These are phyloP conservation scores for Strix uralensis DNA, from an alignment of 2,113 vertebrate species.

Conservation along the genomic window DNA sequence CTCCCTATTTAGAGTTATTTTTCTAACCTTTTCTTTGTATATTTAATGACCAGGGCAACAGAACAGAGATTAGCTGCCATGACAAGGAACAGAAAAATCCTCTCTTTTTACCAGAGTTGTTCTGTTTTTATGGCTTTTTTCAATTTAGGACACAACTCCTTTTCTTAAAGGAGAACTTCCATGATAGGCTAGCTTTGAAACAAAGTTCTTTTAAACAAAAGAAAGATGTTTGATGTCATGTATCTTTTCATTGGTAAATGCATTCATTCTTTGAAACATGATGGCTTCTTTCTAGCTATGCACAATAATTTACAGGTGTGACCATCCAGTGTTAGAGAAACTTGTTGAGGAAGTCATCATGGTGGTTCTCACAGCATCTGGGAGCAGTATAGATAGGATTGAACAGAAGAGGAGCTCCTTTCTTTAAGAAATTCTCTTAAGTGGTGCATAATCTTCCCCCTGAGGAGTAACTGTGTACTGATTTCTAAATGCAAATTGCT, in stretches of 20 bases:
- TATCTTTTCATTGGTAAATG: background rate
- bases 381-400: background rate
- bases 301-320: accelerated
- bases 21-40: conserved; percentile 47
- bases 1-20: conserved; percentile 49
- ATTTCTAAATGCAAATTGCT: background rate
- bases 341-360: accelerated
- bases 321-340: background rate
- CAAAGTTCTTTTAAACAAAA: background rate
- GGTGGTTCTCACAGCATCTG: background rate
- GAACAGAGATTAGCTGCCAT: conserved; percentile 35
- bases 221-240: background rate
- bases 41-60: conserved; percentile 9
- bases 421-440: background rate
- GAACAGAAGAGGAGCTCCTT: background rate
- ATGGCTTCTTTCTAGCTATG: background rate
- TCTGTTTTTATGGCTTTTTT: background rate
- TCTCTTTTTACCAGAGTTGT: background rate
- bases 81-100: conserved; percentile 22
- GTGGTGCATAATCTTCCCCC: accelerated
- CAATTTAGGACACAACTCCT: background rate
- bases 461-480: accelerated
- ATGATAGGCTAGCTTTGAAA: background rate
- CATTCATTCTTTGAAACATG: background rate
- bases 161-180: background rate